Conservation (phyloP, 2,888 invertebrate genomes). For the Nebria salina region DNA sequence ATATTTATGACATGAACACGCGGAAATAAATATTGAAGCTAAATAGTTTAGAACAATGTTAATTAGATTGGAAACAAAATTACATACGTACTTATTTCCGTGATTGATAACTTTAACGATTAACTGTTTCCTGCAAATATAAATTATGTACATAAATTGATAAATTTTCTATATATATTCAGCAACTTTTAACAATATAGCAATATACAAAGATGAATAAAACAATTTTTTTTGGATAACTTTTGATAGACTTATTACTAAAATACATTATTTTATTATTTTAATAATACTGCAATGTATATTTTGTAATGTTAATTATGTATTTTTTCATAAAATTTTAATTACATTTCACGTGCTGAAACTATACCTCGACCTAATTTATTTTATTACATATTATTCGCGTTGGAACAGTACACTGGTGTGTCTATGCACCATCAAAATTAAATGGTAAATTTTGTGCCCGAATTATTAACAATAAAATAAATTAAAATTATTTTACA, state of each 20-base stretch:
- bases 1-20: neutral
- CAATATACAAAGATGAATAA: neutral
- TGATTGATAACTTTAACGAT: neutral
- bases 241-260: neutral
- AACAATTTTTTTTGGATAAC: neutral
- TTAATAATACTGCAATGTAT: neutral
- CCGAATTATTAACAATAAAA: neutral
- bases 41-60: neutral
- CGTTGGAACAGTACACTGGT: neutral
- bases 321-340: conserved; percentile 1
- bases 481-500: neutral
- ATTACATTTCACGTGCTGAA: neutral
- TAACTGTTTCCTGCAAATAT: neutral
- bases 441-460: neutral
- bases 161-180: too few relatives aligned
- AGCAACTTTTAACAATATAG: too few relatives aligned
- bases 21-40: neutral
- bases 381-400: neutral
- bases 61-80: neutral
- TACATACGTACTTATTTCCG: neutral
- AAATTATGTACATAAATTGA: too few relatives aligned
- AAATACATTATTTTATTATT: neutral
- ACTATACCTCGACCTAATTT: neutral
- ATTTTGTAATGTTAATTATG: neutral
- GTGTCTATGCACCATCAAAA: neutral